Conservation (phyloP, 2,797 vertebrate species). For the Tapera naevia region DNA sequence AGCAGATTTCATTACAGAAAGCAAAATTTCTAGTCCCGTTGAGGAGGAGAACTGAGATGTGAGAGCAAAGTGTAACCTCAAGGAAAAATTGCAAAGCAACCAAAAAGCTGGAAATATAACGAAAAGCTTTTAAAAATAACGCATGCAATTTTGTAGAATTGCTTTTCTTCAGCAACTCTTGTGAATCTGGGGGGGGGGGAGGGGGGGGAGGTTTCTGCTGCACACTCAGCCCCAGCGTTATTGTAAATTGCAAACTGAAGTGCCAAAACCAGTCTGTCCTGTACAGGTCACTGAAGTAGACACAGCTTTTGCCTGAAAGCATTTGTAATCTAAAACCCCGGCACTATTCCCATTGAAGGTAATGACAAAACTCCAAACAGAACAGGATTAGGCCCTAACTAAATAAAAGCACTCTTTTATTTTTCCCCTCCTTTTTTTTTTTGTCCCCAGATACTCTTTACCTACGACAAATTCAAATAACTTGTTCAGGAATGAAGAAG, state of each 20-base stretch:
- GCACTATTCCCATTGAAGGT: not conserved
- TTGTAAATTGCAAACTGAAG: not conserved
- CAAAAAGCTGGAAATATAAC: not conserved
- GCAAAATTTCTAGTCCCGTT: not conserved
- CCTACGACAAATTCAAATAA: not conserved
- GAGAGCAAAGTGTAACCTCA: not conserved
- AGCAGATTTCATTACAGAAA: not conserved
- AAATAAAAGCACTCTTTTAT: not conserved
- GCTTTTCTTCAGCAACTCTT: not conserved
- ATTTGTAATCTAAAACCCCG: constrained; percentile 48
- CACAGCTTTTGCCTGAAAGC: constrained; percentile 42
- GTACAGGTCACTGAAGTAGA: constrained; percentile 40
- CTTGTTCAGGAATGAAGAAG: not conserved
- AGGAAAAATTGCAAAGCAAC: not conserved
- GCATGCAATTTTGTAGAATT: not conserved
- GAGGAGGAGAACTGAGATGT: not conserved
- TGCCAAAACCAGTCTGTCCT: constrained; percentile 63
- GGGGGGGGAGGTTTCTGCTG: not conserved
- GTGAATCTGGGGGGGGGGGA: not conserved
- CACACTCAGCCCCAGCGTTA: not conserved
- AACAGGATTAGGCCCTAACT: constrained; percentile 45
- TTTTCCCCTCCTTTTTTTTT: not conserved
- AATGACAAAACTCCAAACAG: constrained; percentile 27
- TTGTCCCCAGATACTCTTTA: not conserved
- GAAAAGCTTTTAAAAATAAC: constrained; percentile 1